Conservation (phyloP, 2,888 invertebrate species). For the Diarsia dahlii region DNA sequence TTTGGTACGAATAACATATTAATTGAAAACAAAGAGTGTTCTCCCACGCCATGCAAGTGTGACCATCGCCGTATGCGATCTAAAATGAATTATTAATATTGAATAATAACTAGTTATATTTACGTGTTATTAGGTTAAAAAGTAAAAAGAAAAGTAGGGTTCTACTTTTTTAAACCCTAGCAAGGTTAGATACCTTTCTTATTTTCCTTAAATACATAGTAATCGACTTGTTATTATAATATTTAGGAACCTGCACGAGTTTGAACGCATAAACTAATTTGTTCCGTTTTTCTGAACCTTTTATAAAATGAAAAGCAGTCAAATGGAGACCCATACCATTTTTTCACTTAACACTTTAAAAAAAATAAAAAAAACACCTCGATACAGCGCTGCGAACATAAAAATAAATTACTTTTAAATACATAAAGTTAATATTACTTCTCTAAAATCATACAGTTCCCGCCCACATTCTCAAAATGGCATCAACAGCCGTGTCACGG, state of each 20-base stretch:
- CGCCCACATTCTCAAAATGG: constrained; percentile 48
- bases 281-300: neutral
- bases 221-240: neutral
- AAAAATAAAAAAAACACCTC: too few species aligned
- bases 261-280: neutral
- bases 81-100: constrained; percentile 56
- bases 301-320: neutral
- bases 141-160: constrained; percentile 10
- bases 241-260: neutral
- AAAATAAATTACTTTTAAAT: constrained; percentile 5
- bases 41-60: constrained; percentile 79
- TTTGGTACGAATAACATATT: constrained; percentile 49
- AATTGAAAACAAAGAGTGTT: constrained; percentile 70
- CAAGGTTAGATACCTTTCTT: neutral
- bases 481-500: constrained; percentile 8
- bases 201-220: neutral
- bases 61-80: constrained; percentile 75
- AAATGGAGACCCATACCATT: neutral
- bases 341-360: neutral
- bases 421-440: constrained; percentile 9
- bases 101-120: constrained; percentile 43
- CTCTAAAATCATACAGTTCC: constrained; percentile 29
- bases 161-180: neutral
- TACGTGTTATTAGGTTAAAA: constrained; percentile 15
- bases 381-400: neutral